phyloP scores from a whole-genome alignment of 2,888 invertebrate species.

The Agrochola macilenta region DNA sequence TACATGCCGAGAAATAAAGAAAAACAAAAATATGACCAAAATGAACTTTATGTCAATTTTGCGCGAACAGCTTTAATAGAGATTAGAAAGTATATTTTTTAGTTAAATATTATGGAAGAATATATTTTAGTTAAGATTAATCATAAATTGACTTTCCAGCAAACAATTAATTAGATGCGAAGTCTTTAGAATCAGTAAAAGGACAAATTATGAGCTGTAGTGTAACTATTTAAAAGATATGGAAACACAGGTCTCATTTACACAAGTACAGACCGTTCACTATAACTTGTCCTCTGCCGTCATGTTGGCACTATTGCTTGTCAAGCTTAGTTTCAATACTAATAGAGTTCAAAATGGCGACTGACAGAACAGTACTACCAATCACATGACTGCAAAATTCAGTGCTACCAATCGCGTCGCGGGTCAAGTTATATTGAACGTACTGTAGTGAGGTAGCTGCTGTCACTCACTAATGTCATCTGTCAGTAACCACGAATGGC shows the following conservation, averaged over 20 bases:
- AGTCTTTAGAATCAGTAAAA: neutral
- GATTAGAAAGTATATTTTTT: neutral
- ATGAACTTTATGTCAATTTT: constrained; percentile 28
- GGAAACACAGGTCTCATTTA: no score
- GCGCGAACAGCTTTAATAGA: neutral
- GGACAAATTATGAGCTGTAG: neutral
- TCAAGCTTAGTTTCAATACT: no score
- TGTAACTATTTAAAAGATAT: no score
- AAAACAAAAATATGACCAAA: neutral
- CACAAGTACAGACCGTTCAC: no score
- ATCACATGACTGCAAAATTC: no score
- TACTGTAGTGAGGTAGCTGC: neutral
- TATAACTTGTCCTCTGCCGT: no score
- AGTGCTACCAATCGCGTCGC: no score
- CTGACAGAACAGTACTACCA: no score
- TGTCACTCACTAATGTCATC: neutral
- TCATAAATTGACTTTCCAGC: constrained; percentile 42
- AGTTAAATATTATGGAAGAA: constrained; percentile 10
- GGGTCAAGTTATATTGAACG: no score
- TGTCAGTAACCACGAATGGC: neutral
- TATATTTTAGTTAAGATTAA: constrained; percentile 15
- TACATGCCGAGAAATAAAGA: neutral
- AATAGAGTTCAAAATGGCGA: no score
- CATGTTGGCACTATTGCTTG: no score
- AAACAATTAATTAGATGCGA: no score